Conservation (phyloP, 2,888 invertebrate genomes). For the Macrophya annulata region DNA sequence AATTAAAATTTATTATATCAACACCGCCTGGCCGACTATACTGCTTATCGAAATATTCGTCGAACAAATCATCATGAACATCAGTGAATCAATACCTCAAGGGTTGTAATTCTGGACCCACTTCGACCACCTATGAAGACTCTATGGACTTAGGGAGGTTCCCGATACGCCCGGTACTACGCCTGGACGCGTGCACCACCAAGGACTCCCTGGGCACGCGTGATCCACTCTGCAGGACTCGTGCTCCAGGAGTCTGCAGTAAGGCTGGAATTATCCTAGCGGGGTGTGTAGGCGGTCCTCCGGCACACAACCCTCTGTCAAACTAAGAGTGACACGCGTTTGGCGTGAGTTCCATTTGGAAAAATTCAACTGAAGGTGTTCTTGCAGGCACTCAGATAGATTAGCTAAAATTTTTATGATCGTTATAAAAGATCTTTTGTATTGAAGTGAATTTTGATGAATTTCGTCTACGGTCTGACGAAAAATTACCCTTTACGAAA, state of each 20-base stretch:
- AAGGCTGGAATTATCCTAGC: slow-evolving; percentile 71
- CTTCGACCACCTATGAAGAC: slow-evolving; percentile 76
- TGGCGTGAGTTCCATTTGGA: not conserved
- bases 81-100: not conserved
- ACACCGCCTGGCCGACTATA: not conserved
- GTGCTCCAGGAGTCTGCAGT: slow-evolving; percentile 37
- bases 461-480: too few species aligned
- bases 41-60: not conserved
- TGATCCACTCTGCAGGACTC: slow-evolving; percentile 61
- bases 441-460: too few species aligned
- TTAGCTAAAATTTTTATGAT: too few species aligned
- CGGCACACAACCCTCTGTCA: slow-evolving; percentile 47
- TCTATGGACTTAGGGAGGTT: slow-evolving; percentile 78
- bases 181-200: slow-evolving; percentile 76
- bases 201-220: slow-evolving; percentile 59
- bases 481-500: not conserved
- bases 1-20: slow-evolving; percentile 46
- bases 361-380: not conserved
- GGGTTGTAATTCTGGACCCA: not conserved
- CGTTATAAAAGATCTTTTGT: too few species aligned
- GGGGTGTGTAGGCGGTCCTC: slow-evolving; percentile 71
- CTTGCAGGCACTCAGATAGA: not conserved
- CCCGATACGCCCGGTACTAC: slow-evolving; percentile 65
- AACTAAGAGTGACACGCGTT: slow-evolving; percentile 26
- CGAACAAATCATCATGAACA: not conserved